Percentiles rank a stretch among this genome's conserved stretches.
Evolutionary conservation across 92 coral and sea anemone genomes (phyloP).

Genomic region (Parazoanthus darwini): DNA sequence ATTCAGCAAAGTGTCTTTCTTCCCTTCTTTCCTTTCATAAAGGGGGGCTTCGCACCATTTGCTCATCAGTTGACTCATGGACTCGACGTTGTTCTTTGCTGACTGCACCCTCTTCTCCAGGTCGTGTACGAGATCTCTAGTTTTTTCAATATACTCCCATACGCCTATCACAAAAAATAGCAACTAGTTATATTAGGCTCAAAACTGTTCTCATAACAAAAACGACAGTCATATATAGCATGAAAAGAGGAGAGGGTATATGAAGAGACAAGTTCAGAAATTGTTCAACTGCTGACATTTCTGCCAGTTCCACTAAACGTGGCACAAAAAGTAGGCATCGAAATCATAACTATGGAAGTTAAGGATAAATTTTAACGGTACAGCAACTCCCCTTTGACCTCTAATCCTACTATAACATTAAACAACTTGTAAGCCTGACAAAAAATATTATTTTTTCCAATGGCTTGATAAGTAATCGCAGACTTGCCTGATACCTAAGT

Average conservation of each 20-base stretch:
- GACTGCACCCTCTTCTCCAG: constrained; percentile 94
- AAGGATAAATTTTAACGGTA: background rate
- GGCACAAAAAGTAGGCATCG: too few species aligned
- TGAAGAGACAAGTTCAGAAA: too few species aligned
- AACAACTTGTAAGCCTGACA: background rate
- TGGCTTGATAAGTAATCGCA: background rate
- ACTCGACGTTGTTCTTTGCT: constrained; percentile 91
- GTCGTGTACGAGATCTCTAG: constrained; percentile 93
- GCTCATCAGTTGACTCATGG: constrained; percentile 91
- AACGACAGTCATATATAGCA: background rate
- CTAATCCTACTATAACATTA: background rate
- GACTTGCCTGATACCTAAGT: background rate
- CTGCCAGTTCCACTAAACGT: too few species aligned
- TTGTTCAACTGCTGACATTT: too few species aligned
- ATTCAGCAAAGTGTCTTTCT: constrained; percentile 89
- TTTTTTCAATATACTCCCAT: constrained; percentile 97
- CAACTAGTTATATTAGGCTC: too few species aligned
- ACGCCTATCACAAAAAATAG: constrained; percentile 62
- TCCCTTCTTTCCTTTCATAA: constrained; percentile 92
- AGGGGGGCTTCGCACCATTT: constrained; percentile 95
- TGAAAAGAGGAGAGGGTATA: too few species aligned
- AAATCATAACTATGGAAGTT: background rate
- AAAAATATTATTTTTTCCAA: background rate
- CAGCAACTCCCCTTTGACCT: background rate
- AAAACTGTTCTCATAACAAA: background rate